These are phyloP conservation scores for Noctua janthina DNA, from an alignment of 2,888 invertebrate genomes.

Conservation along the genomic window DNA sequence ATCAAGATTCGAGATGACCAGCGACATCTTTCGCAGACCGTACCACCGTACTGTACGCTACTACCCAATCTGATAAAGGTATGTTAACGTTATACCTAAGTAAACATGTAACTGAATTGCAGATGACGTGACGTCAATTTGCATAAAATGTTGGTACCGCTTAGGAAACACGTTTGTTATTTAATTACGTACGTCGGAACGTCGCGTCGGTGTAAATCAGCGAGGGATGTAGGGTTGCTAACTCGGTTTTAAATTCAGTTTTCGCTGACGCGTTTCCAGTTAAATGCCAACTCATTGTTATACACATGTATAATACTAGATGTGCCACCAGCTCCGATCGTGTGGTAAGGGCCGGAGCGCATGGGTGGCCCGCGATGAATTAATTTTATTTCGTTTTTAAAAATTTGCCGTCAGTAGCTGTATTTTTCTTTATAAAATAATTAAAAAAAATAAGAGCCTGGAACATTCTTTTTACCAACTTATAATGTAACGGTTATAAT, in stretches of 20 bases:
- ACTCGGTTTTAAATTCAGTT: constrained; percentile 70
- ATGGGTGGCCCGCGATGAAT: background rate
- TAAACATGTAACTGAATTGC: constrained; percentile 71
- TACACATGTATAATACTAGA: background rate
- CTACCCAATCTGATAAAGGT: constrained; percentile 68
- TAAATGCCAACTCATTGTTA: constrained; percentile 30
- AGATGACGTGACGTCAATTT: constrained; percentile 74
- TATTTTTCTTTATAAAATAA: background rate
- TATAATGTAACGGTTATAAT: no score
- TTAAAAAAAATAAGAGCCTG: no score
- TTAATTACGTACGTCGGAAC: constrained; percentile 76
- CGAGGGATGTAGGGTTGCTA: constrained; percentile 65
- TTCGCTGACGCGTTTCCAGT: constrained; percentile 17
- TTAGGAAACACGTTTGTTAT: constrained; percentile 71
- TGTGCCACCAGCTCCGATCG: background rate
- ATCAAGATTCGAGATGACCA: background rate
- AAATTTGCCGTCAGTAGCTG: background rate
- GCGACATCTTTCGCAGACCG: background rate
- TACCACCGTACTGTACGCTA: constrained; percentile 14
- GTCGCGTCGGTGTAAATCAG: constrained; percentile 69
- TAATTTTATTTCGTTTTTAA: background rate
- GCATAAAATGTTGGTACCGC: constrained; percentile 73
- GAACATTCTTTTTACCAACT: background rate
- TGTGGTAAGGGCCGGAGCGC: background rate
- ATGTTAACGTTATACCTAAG: constrained; percentile 67